Conservation (phyloP, 2,113 vertebrate genomes). For the Upupa epops region DNA sequence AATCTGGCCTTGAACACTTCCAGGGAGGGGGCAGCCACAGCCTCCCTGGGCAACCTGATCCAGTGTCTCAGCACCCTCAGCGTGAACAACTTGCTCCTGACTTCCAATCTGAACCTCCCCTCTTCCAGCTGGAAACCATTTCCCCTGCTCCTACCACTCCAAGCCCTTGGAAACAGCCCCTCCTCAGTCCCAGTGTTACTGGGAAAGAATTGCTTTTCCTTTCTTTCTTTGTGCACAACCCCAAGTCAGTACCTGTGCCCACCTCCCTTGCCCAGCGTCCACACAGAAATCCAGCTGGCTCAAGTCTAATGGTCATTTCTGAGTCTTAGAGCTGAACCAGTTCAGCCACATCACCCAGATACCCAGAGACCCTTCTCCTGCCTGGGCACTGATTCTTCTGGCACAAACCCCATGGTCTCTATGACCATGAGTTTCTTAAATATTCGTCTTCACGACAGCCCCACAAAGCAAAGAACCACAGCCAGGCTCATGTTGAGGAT, state of each 20-base stretch:
- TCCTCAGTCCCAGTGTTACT: no score
- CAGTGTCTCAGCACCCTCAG: no score
- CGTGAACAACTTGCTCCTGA: no score
- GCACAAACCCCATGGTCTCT: neutral
- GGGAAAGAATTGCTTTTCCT: neutral
- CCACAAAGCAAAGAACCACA: neutral
- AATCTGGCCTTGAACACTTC: no score
- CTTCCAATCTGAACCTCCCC: no score
- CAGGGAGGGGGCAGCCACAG: no score
- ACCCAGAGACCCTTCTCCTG: neutral
- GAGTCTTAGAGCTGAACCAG: neutral
- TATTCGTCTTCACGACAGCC: rapidly evolving
- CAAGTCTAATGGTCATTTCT: neutral
- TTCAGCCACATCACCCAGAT: neutral
- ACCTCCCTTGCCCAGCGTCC: neutral
- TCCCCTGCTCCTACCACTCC: no score
- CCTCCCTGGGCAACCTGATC: no score
- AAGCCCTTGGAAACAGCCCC: no score
- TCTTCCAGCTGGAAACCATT: no score
- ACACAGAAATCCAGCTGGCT: neutral
- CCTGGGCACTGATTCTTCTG: neutral
- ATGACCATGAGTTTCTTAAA: neutral
- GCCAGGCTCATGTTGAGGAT: neutral
- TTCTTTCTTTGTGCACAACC: neutral
- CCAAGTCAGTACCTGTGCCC: neutral